Evolutionary conservation across 1,140 invertebrate species (phyloP), one percentile per base, ranked within the genome.

Genomic region (Drosophila ambigua): DNA sequence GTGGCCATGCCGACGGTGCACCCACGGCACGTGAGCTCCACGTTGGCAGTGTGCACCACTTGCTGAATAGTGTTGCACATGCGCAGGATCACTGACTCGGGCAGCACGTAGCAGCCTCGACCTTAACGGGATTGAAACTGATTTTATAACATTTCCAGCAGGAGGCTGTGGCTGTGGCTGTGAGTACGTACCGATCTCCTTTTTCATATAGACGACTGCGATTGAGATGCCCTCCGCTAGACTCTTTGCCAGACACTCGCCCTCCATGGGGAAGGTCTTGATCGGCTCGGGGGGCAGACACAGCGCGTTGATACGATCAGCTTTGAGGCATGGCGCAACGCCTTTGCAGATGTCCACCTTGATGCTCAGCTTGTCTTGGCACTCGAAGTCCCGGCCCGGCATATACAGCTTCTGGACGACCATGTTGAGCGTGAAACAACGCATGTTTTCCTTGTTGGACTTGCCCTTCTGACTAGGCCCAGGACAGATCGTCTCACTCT

Each of bases 1-100:
- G 50, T 72, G 15, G 45, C 23, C 35, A 88, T 51, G 52, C 83
- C 83, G 20, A 88, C 79, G 5, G 83, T 88, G 49, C 83, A 88
- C n/a, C 76, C 79, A 13, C 65, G 66, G 58, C 79, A 77, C 58
- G 67, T 79, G 20, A 88, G 76, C 58, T 88, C 83, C 16, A 88
- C 66, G 5, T 77, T 52, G 28, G 64, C 76, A 0, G 80, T 81
- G 20, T 88, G 68, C 0, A 69, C 55, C 7, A 71, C 48, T 31
- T 73, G 79, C 0, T 63, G 5, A 0, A 69, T 5, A 0, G 57
- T 15, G 35, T 63, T 79, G 2, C 24, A n/a, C 44, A 88, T 64
- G 4, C 65, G 60, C 1, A 43, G 11, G 16, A 83, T 64, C 15
- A 72, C 65, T 0, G 76, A 53, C 2, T 67, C 59, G 0, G 83